Evolutionary conservation across 2,888 invertebrate genomes (phyloP), one percentile per base, ranked within the genome.

Genomic region (Tanytarsus gracilentus): DNA sequence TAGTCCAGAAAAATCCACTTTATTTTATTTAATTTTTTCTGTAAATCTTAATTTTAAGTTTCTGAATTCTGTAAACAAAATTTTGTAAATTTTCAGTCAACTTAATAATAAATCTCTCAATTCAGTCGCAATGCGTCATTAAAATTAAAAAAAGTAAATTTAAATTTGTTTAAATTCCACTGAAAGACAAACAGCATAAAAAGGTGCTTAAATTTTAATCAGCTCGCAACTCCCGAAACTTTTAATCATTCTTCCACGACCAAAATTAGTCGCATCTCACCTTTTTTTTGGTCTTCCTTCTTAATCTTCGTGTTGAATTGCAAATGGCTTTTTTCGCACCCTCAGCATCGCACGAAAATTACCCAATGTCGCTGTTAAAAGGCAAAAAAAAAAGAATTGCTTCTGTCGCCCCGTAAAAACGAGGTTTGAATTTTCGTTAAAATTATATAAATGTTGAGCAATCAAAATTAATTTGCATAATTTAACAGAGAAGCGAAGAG

Each of bases 381-480:
- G 6, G n/a, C 9, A 33, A 33, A 11, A 5, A 33, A 33, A 33
- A 11, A 11, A 11, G 33, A 33, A 33, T 33, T 33, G 9, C 29
- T 33, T 33, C n/a, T 33, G 11, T 33, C 29, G 29, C 29, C 9
- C 29, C 7, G 7, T 33, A n/a, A n/a, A n/a, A n/a, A n/a, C n/a
- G n/a, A n/a, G n/a, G n/a, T n/a, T n/a, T n/a, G n/a, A n/a, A n/a
- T n/a, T n/a, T n/a, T n/a, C 11, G 9, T n/a, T 33, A 11, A 33
- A 33, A 18, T 40, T 40, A 21, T 55, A 55, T 39, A 39, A 55
- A 55, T 39, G 53, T 39, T 21, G 26, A 55, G 53, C 39, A 55
- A 55, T 55, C 53, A 55, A 55, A 55, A 55, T 55, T 55, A 36
- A 55, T 55, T 36, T 55, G 39, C 53, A 55, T 55, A 55, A 55